Evolutionary conservation across 2,113 vertebrate species (phyloP).

Genomic region (Delphinapterus leucas): DNA sequence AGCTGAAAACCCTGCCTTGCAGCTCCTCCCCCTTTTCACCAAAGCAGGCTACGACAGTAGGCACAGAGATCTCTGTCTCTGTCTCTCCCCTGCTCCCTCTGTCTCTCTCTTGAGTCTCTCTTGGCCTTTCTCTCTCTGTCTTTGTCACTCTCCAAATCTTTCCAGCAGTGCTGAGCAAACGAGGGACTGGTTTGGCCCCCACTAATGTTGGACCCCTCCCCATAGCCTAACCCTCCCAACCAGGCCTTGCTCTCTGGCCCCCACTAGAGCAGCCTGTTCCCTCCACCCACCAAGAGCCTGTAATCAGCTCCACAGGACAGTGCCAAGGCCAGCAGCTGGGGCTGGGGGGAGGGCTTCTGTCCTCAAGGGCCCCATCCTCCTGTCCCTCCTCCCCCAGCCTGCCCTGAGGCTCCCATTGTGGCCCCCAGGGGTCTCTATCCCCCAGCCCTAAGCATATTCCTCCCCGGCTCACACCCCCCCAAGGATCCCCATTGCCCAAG

Average conservation of each 20-base stretch:
- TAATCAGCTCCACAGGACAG: neutral
- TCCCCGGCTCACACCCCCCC: neutral
- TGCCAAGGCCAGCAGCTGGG: constrained; percentile 61
- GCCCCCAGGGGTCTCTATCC: neutral
- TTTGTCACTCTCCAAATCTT: neutral
- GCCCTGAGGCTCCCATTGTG: neutral
- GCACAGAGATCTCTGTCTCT: neutral
- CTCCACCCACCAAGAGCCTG: neutral
- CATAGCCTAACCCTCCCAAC: neutral
- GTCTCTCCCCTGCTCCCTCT: neutral
- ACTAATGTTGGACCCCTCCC: neutral
- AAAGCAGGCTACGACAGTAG: neutral
- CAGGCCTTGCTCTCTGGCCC: neutral
- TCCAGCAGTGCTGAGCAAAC: neutral
- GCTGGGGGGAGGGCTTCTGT: neutral
- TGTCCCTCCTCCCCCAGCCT: neutral
- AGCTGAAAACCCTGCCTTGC: neutral
- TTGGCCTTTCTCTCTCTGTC: neutral
- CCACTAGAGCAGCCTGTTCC: neutral
- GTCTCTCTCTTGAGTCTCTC: neutral
- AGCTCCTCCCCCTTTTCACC: neutral
- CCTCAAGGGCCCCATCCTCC: neutral
- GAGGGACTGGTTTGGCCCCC: neutral
- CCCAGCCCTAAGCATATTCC: neutral
- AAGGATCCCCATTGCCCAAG: neutral